Evolutionary conservation across 2,797 vertebrate species (phyloP), one percentile per base, ranked within the genome.

Genomic region (Betta splendens): DNA sequence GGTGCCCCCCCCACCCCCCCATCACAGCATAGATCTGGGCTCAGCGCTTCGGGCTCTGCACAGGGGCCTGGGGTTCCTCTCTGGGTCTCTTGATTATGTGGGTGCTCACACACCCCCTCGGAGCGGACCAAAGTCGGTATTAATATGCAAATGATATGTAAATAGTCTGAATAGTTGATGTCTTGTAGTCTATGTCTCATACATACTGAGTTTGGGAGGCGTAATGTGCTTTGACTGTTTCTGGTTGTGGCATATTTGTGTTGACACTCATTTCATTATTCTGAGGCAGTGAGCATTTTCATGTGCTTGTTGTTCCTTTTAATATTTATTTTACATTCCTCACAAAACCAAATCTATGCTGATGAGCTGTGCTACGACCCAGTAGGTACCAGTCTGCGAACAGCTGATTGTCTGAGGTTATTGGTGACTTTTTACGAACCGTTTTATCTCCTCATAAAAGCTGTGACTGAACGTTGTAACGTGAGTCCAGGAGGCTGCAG

Each of bases 1-100:
- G 37, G 15, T 64, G 8, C 26, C 42, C 33, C 52, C 58, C 62
- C 44, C 73, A 52, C 31, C 66, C 68, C 56, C 74, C 44, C 37
- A 25, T n/a, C 13, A 38, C n/a, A n/a, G n/a, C n/a, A n/a, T n/a
- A n/a, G n/a, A n/a, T n/a, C n/a, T n/a, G n/a, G n/a, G n/a, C n/a
- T n/a, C n/a, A n/a, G n/a, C n/a, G n/a, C n/a, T n/a, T n/a, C n/a
- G n/a, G n/a, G n/a, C n/a, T n/a, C n/a, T n/a, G n/a, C n/a, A n/a
- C n/a, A n/a, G n/a, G n/a, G n/a, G n/a, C n/a, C n/a, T n/a, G n/a
- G 29, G 7, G 29, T 9, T 8, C 29, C 8, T 28, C 15, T 16
- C 49, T 23, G 40, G 1, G 3, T 8, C 2, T 18, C 39, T 38
- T 16, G 5, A 7, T 0, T 3, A 2, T 16, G 8, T 7, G 2